Evolutionary conservation across 35 echinoderm and acorn worm genomes (phyloP).

Genomic region (Ophiothrix spiculata): DNA sequence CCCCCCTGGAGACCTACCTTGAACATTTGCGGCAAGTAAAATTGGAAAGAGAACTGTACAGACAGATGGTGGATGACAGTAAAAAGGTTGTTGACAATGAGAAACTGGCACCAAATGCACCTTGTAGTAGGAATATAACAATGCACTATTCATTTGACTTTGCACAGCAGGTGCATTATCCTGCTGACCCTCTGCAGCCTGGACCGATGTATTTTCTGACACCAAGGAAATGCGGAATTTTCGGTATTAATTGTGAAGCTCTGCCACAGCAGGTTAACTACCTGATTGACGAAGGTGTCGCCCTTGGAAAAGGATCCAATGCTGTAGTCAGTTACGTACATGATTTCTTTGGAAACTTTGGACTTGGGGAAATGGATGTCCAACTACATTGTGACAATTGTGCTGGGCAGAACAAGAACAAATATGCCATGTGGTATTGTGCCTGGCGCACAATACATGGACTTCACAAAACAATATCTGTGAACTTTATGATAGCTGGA

Average conservation of each 20-base stretch:
- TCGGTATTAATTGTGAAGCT: constrained; percentile 47
- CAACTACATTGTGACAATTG: constrained; percentile 68
- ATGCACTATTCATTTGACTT: constrained; percentile 74
- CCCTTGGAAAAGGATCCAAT: constrained; percentile 44
- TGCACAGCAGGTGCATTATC: constrained; percentile 66
- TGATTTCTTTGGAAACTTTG: constrained; percentile 50
- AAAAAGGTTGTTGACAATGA: constrained; percentile 19
- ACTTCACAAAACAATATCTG: constrained; percentile 29
- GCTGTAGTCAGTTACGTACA: constrained; percentile 52
- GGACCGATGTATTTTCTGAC: constrained; percentile 39
- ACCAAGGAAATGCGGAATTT: constrained; percentile 41
- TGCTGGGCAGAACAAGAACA: constrained; percentile 68
- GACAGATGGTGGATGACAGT: background rate
- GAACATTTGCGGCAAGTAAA: constrained; percentile 45
- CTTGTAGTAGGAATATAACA: constrained; percentile 2
- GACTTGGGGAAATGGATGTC: constrained; percentile 37
- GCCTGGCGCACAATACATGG: constrained; percentile 38
- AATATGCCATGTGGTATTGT: constrained; percentile 56
- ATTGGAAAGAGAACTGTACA: constrained; percentile 25
- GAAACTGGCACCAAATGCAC: constrained; percentile 34
- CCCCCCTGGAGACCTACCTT: background rate
- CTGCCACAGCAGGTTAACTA: constrained; percentile 46
- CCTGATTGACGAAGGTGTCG: constrained; percentile 55
- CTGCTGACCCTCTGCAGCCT: constrained; percentile 14
- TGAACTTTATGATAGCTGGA: constrained; percentile 44